These are phyloP conservation scores for Lycopodina hypogea DNA, from an alignment of 37 sponge, comb jelly and placozoan species.

Conservation along the genomic window DNA sequence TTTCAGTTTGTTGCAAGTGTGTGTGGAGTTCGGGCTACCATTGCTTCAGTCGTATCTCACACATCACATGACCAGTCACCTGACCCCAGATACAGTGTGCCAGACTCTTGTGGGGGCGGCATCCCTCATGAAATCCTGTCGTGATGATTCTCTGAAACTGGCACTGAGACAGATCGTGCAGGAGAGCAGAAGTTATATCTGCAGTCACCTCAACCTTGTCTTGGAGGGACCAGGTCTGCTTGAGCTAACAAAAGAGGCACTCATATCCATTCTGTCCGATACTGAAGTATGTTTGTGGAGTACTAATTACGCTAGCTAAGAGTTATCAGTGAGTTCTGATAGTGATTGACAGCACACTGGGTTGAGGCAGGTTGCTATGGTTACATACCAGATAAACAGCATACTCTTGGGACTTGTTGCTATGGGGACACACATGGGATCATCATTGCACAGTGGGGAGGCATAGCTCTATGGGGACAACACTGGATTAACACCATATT, in stretches of 20 bases:
- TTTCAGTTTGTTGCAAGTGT: slow-evolving; percentile 28
- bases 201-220: slow-evolving; percentile 44
- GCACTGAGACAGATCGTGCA: slow-evolving; percentile 29
- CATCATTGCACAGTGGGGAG: too few relatives aligned
- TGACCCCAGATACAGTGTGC: slow-evolving; percentile 52
- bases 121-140: background rate
- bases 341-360: background rate
- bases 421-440: too few relatives aligned
- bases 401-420: too few relatives aligned
- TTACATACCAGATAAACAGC: background rate
- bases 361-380: background rate
- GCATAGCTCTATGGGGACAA: too few relatives aligned
- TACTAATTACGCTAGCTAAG: background rate
- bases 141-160: background rate
- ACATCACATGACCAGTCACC: slow-evolving; percentile 10
- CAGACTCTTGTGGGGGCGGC: background rate
- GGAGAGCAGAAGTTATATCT: slow-evolving; percentile 48
- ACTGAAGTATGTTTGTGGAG: slow-evolving; percentile 53
- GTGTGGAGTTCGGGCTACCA: slow-evolving; percentile 45
- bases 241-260: slow-evolving; percentile 33
- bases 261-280: slow-evolving; percentile 46
- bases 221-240: slow-evolving; percentile 43
- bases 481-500: too few relatives aligned
- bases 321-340: background rate
- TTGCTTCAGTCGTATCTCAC: slow-evolving; percentile 36